These are phyloP conservation scores for Abramis brama DNA, from an alignment of 2,113 vertebrate genomes.

Conservation along the genomic window DNA sequence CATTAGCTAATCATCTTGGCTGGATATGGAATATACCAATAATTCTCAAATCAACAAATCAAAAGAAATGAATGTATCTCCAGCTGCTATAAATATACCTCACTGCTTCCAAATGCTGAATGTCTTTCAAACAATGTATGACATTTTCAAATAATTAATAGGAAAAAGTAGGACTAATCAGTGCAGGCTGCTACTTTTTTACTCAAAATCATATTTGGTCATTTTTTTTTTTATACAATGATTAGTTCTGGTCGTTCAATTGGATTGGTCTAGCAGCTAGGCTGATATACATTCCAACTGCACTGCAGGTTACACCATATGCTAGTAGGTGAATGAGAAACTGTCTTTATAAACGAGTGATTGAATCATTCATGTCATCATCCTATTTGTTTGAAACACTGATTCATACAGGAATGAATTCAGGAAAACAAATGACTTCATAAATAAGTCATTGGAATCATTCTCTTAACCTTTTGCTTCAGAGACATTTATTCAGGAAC, in stretches of 20 bases:
- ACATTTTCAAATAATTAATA: neutral
- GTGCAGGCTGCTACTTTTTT: neutral
- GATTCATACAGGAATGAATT: neutral
- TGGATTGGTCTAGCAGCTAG: neutral
- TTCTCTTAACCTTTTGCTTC: neutral
- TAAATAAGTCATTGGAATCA: neutral
- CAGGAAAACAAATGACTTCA: neutral
- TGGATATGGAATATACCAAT: conserved; percentile 9
- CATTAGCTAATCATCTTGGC: neutral
- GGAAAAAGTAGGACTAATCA: neutral
- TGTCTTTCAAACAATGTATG: neutral
- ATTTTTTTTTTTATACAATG: neutral
- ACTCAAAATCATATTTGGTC: neutral
- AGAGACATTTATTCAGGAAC: neutral
- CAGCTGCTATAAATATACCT: conserved; percentile 20
- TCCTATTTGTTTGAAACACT: too few species aligned
- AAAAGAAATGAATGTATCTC: neutral
- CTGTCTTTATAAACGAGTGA: too few species aligned
- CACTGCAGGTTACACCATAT: too few species aligned
- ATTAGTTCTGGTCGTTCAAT: neutral
- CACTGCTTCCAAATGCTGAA: neutral
- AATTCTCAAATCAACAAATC: neutral
- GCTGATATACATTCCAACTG: neutral
- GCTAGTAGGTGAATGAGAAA: too few species aligned
- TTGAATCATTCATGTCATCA: too few species aligned